Conservation (phyloP, 2,797 vertebrate species). For the Dromococcyx pavoninus region DNA sequence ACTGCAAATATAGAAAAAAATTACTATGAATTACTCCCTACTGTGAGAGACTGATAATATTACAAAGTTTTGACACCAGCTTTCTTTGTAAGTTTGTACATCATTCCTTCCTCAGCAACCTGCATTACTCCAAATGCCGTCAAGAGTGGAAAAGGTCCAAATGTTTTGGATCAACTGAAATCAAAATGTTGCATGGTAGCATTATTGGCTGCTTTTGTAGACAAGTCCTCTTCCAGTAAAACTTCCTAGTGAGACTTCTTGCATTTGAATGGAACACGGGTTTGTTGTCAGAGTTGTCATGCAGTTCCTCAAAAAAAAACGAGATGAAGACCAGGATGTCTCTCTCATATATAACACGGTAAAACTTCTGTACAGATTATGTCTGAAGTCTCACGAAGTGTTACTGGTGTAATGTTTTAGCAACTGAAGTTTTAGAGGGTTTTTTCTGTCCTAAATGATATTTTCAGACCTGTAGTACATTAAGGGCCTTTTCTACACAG, state of each 20-base stretch:
- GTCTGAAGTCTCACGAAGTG: not conserved
- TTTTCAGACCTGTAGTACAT: not conserved
- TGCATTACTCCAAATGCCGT: not conserved
- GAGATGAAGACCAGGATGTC: not conserved
- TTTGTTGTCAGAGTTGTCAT: not conserved
- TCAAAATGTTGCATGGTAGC: not conserved
- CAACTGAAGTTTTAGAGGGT: not conserved
- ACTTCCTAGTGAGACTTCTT: not conserved
- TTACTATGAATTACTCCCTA: not conserved
- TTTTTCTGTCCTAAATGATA: not conserved
- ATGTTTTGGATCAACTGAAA: not conserved
- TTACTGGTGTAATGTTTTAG: not conserved
- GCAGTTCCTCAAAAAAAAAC: not conserved
- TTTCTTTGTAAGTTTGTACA: not conserved
- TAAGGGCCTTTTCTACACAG: not conserved
- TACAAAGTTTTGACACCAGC: not conserved
- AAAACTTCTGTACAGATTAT: not conserved
- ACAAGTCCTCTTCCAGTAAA: conserved; percentile 3
- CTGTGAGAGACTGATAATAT: not conserved
- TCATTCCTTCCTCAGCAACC: not conserved
- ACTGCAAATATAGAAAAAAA: not conserved
- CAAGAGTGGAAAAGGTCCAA: not conserved
- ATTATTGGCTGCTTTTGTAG: conserved; percentile 2
- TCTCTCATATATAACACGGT: not conserved
- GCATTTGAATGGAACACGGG: not conserved